Base-by-base conservation (phyloP, 2,797 vertebrate genomes). In the Enteromius unitaeniatus region DNA sequence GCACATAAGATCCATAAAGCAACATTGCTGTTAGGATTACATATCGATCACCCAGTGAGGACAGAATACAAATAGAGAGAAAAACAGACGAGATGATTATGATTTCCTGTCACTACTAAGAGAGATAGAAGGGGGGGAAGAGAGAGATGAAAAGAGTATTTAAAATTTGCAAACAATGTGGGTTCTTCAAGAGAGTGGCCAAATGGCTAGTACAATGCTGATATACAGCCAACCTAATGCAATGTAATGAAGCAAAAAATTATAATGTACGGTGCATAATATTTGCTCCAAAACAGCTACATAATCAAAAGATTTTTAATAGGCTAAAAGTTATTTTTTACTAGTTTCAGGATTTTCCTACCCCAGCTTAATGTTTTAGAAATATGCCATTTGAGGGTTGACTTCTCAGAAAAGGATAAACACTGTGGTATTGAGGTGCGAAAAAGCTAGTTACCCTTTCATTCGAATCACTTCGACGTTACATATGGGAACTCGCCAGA, bases 21-120 rank as follows among this genome's bases (percentile, higher is more conserved):
- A 85, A 58, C 60, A 37, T 26, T 65, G 28, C 37, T 68, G 84
- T 82, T 82, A 84, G 81, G 86, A 88, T 86, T 84, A 80, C 42
- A 4, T 86, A 86, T 88, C 53, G 82, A 88, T 84, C 79, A 81
- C 45, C 64, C 42, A 10, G 15, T 37, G 49, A 68, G 23, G 62
- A 64, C 51, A 60, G 47, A 26, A 80, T 58, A 76, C 75, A 76
- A 51, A 74, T 31, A 60, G 73, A 65, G 72, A 49, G 26, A 84
- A 68, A 81, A 62, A 74, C 19, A 67, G 65, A 86, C 15, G 19
- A 9, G 74, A 65, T 42, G 34, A 26, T 74, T 53, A 76, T 77
- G 62, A 74, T 83, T 83, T 83, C 49, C 62, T 83, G 81, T 69
- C 73, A 77, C 21, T 45, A 34, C n/a, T 76, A 6, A 65, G 49